Percentiles rank a stretch among this genome's conserved stretches.
These are phyloP conservation scores for Eilema depressum DNA, from an alignment of 2,888 invertebrate genomes.

Conservation along the genomic window DNA sequence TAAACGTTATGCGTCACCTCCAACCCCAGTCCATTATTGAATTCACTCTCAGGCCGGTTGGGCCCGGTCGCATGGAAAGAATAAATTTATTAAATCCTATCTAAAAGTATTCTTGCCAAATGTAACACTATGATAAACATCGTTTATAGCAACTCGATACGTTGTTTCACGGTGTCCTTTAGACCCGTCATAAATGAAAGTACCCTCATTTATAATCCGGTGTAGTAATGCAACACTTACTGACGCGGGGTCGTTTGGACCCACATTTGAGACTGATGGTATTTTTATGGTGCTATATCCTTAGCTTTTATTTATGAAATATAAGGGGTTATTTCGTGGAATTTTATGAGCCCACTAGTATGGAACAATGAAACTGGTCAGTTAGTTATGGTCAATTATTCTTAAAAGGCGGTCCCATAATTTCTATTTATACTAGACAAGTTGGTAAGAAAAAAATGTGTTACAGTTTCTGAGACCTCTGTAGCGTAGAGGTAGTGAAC, in stretches of 20 bases:
- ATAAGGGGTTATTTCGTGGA: slow-evolving; percentile 13
- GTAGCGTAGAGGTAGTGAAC: too few species aligned
- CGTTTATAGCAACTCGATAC: slow-evolving; percentile 15
- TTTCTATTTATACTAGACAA: too few species aligned
- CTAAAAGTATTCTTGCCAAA: background rate
- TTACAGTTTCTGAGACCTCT: too few species aligned
- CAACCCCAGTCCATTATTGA: too few species aligned
- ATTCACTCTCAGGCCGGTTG: too few species aligned
- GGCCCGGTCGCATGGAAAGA: too few species aligned
- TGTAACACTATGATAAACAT: background rate
- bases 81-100: too few species aligned
- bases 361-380: background rate
- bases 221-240: slow-evolving; percentile 39
- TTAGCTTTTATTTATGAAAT: slow-evolving; percentile 19
- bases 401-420: background rate
- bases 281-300: slow-evolving; percentile 23
- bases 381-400: background rate
- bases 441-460: too few species aligned
- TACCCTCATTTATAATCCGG: slow-evolving; percentile 23
- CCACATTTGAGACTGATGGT: slow-evolving; percentile 29
- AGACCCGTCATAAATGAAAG: slow-evolving; percentile 42
- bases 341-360: background rate
- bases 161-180: slow-evolving; percentile 19
- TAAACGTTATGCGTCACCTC: too few species aligned
- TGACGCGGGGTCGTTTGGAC: slow-evolving; percentile 33